These are phyloP conservation scores for Nemopilema nomurai DNA, from an alignment of 30 jellyfish, hydroid and myxozoan genomes.

Conservation along the genomic window DNA sequence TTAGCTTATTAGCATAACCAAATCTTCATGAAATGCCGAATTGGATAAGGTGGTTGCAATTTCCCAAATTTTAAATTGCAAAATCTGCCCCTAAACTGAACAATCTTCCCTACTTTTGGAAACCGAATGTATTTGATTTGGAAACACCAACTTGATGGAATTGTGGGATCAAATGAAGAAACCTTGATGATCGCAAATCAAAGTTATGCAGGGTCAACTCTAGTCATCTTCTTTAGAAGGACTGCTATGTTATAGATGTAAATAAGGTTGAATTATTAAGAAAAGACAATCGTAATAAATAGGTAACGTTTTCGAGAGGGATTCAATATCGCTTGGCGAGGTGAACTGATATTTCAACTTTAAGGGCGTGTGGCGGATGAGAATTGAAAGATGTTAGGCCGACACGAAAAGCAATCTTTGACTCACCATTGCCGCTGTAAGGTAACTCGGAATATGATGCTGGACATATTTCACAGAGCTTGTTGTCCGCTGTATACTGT, in stretches of 20 bases:
- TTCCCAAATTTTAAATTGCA: not conserved
- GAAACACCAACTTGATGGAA: not conserved
- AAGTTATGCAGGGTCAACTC: not conserved
- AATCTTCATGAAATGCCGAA: not conserved
- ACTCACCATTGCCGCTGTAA: constrained; percentile 51
- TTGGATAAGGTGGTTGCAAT: not conserved
- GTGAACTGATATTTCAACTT: not conserved
- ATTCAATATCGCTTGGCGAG: no score
- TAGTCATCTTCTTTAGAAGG: no score
- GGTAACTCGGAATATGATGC: constrained; percentile 42
- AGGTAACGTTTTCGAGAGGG: no score
- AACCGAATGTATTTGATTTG: not conserved
- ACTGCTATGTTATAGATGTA: no score
- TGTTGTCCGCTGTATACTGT: constrained; percentile 52
- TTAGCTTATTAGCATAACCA: not conserved
- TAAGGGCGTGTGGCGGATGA: not conserved
- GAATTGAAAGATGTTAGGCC: not conserved
- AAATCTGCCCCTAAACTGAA: not conserved
- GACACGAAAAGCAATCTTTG: not conserved
- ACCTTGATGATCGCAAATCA: not conserved
- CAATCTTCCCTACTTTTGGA: not conserved
- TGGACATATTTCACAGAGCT: constrained; percentile 47
- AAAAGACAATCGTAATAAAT: no score
- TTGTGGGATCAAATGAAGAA: not conserved
- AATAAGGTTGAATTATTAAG: no score